Conservation (phyloP, 1,140 invertebrate species). For the Bemisia tabaci region DNA sequence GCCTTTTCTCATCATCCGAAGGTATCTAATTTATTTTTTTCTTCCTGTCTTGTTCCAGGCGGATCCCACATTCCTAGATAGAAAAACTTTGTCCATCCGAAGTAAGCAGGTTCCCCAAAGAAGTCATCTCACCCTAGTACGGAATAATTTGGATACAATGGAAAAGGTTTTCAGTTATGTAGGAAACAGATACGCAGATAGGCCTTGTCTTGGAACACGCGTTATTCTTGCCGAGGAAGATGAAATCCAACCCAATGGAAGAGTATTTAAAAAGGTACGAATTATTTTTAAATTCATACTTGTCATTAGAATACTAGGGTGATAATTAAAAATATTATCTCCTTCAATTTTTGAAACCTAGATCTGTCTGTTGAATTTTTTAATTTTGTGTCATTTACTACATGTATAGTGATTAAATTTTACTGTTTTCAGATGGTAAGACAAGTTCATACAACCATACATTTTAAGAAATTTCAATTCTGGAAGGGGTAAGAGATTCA, state of each 20-base stretch:
- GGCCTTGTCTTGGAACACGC: slow-evolving; percentile 76
- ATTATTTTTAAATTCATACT: background rate
- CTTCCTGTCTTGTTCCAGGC: slow-evolving; percentile 34
- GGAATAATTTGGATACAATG: slow-evolving; percentile 69
- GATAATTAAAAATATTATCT: too few relatives aligned
- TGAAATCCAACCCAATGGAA: slow-evolving; percentile 82
- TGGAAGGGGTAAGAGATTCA: too few relatives aligned
- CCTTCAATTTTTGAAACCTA: too few relatives aligned
- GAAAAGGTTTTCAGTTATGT: slow-evolving; percentile 73
- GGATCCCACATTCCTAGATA: slow-evolving; percentile 36
- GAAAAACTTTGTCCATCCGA: slow-evolving; percentile 52
- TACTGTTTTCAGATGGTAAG: too few relatives aligned
- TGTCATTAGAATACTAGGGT: too few relatives aligned
- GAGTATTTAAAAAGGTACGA: slow-evolving; percentile 84
- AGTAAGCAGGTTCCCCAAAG: slow-evolving; percentile 48
- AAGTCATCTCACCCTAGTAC: slow-evolving; percentile 53
- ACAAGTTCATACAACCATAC: too few relatives aligned
- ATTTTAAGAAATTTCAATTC: too few relatives aligned
- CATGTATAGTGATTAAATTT: too few relatives aligned
- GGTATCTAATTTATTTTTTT: background rate
- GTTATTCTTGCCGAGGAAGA: slow-evolving; percentile 86
- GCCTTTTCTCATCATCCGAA: too few relatives aligned
- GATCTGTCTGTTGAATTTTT: too few relatives aligned
- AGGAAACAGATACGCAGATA: slow-evolving; percentile 50
- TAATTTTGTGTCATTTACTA: too few relatives aligned